Evolutionary conservation across 2,888 invertebrate species (phyloP), one percentile per base, ranked within the genome.

Genomic region (Chamaedrilus cognettii): DNA sequence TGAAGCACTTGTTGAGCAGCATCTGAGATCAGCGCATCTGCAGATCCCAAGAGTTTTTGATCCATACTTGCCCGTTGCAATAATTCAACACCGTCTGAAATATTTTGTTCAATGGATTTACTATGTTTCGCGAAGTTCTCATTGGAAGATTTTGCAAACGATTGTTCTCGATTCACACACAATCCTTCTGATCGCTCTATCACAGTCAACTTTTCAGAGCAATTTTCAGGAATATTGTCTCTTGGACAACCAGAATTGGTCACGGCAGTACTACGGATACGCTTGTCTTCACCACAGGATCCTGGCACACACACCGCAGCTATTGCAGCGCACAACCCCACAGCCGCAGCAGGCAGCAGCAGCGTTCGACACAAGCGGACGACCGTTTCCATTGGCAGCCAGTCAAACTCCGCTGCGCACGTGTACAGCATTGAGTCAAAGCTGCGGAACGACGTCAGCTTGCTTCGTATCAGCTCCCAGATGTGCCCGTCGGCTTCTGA

Each of bases 381-480:
- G 7, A 42, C 42, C 7, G 42, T 42, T 33, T 60, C 49, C 2
- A 60, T 1, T 26, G 60, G 60, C 30, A 92, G 79, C 77, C 90
- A 91, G 77, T 90, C 90, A 78, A 91, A 93, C 67, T 91, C 91
- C 0, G 87, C 86, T 0, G 90, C 88, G 80, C 92, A 92, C 0
- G 91, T 91, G 76, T 92, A 93, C 1, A 93, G 81, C 78, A 90
- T 81, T 0, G 91, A 90, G 77, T 93, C 91, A 77, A 93, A 93
- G 72, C 87, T 89, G 74, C 87, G 87, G 77, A 86, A 90, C 72
- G 86, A 82, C 0, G 87, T 87, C 63, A 93, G 87, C 80, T 93
- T 93, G 0, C 91, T 87, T 62, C 85, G 85, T 2, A 92, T 82
- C 23, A 93, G 87, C 68, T 91, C 89, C 81, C 89, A 89, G 3